Evolutionary conservation across 2,797 vertebrate genomes (phyloP).

Genomic region (Enteromius fasciolatus): DNA sequence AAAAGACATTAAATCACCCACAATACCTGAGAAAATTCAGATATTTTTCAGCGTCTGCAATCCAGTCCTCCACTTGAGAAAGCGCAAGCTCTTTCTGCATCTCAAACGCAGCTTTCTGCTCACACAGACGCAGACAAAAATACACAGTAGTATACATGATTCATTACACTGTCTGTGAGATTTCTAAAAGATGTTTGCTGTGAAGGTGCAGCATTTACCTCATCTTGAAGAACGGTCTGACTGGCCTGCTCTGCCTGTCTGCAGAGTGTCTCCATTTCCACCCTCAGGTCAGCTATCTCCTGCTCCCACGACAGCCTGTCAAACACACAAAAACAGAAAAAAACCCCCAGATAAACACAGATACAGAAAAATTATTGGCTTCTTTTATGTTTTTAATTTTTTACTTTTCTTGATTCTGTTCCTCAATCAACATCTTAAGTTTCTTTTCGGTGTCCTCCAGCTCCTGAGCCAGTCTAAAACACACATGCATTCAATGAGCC

Average conservation of each 20-base stretch:
- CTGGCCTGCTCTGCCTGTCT: slow-evolving; percentile 67
- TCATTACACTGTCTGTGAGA: not conserved
- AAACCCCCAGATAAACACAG: not conserved
- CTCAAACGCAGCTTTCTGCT: slow-evolving; percentile 65
- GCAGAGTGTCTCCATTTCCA: slow-evolving; percentile 66
- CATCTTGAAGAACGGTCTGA: slow-evolving; percentile 64
- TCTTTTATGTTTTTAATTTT: not conserved
- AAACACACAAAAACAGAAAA: not conserved
- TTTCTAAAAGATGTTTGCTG: not conserved
- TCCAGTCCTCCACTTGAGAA: slow-evolving; percentile 70
- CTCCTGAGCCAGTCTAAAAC: slow-evolving; percentile 56
- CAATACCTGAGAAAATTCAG: slow-evolving; percentile 60
- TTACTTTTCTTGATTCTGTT: slow-evolving; percentile 61
- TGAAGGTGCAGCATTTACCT: slow-evolving; percentile 52
- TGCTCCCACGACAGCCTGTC: slow-evolving; percentile 58
- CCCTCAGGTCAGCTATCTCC: slow-evolving; percentile 71
- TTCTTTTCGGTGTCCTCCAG: slow-evolving; percentile 55
- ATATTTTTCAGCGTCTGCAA: slow-evolving; percentile 70
- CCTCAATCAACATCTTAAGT: slow-evolving; percentile 52
- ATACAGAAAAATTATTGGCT: not conserved
- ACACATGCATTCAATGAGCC: not conserved
- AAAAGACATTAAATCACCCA: slow-evolving; percentile 5
- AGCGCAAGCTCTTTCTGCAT: slow-evolving; percentile 68
- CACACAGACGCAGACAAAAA: slow-evolving; percentile 45
- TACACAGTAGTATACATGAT: not conserved